Evolutionary conservation across 2,888 invertebrate species (phyloP), one percentile per base, ranked within the genome.

Genomic region (Pocota personata): DNA sequence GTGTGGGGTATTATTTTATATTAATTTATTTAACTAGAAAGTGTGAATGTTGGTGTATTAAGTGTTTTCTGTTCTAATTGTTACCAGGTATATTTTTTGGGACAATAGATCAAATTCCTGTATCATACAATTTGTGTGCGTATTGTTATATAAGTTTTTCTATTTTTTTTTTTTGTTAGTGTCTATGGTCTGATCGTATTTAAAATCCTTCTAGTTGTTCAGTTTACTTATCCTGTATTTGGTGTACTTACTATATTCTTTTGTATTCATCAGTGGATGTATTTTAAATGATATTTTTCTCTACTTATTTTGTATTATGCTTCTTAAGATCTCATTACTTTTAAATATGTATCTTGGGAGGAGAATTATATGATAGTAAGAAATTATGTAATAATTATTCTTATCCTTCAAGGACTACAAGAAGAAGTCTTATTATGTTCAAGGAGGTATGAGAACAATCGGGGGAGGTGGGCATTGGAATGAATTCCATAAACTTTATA

Each of bases 11-110:
- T 14, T 21, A 32, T 46, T 32, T 40, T 30, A 37, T 76, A 19
- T 35, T 6, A 21, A 46, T 27, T 80, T 21, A 30, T 62, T 43
- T 30, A 55, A 10, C 30, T 32, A 16, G 8, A 19, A 21, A 71
- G 58, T 76, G 48, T 21, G 76, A 82, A 82, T 86, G 75, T 82
- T 76, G 55, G 76, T 71, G 66, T 71, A 50, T 60, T 86, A 66
- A 80, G 66, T 80, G 71, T 76, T 86, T 80, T 57, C 57, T 57
- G 37, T 40, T 37, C 2, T 35, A 16, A 8, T 21, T 40, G 14
- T 37, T n/a, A 24, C 10, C 30, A 55, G 30, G 30, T 32, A 6
- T 32, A 32, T 16, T 37, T 43, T 40, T 16, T 52, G 16, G 40
- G 21, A 55, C 40, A 16, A 37, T 37, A 24, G 46, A 24, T 24